These are phyloP conservation scores for Brachyopa scutellaris DNA, from an alignment of 2,888 invertebrate genomes.

Conservation along the genomic window DNA sequence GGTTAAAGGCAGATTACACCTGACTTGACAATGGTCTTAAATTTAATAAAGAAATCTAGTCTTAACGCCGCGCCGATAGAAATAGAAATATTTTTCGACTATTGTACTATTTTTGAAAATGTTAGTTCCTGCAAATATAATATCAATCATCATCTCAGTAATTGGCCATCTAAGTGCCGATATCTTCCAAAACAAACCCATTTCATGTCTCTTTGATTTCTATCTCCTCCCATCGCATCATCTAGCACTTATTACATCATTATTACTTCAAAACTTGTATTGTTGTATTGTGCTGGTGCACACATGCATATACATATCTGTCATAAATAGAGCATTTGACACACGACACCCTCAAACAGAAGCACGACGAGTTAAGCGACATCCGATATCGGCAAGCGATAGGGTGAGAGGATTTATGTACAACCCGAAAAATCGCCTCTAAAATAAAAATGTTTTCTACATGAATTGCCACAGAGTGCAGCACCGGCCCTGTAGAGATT, in stretches of 20 bases:
- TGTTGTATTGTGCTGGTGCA: neutral
- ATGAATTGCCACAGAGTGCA: constrained; percentile 35
- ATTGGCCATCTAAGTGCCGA: no score
- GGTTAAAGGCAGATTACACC: no score
- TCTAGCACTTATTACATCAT: constrained; percentile 25
- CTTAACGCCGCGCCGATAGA: no score
- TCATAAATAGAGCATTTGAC: constrained; percentile 64
- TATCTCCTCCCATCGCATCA: constrained; percentile 9
- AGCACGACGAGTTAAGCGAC: constrained; percentile 69
- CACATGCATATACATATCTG: constrained; percentile 9
- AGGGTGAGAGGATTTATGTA: constrained; percentile 70
- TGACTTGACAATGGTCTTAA: no score
- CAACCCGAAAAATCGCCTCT: constrained; percentile 47
- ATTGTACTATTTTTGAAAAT: no score
- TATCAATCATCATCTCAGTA: no score
- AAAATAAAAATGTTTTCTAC: constrained; percentile 47
- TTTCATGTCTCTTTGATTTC: no score
- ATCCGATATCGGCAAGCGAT: constrained; percentile 67
- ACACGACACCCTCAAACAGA: constrained; percentile 73
- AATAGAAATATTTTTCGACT: no score
- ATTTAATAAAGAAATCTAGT: no score
- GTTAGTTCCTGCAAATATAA: no score
- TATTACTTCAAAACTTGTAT: constrained; percentile 6
- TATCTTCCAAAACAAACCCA: no score
- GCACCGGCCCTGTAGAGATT: neutral